A percentile compares a stretch with the other conserved stretches of the same genome.
Evolutionary conservation across 1,140 invertebrate genomes (phyloP).

Genomic region (Linepithema humile): DNA sequence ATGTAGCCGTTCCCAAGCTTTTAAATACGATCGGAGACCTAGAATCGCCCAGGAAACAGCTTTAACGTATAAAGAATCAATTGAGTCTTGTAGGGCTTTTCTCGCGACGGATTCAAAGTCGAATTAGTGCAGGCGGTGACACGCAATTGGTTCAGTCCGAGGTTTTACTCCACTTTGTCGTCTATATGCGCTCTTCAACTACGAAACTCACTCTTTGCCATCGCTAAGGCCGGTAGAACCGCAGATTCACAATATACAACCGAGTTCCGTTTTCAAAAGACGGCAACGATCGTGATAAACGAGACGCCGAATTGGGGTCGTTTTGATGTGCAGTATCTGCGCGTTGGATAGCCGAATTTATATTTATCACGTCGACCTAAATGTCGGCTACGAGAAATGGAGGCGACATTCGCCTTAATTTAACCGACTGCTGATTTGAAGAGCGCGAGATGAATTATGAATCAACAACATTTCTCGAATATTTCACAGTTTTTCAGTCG

Average conservation of each 20-base stretch:
- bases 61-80: constrained; percentile 12
- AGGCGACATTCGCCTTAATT: constrained; percentile 14
- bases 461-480: not conserved
- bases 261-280: constrained; percentile 49
- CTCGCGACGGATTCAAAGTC: constrained; percentile 37
- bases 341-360: constrained; percentile 20
- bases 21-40: not conserved
- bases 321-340: constrained; percentile 13
- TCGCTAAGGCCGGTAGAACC: constrained; percentile 7
- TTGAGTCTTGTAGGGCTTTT: constrained; percentile 29
- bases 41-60: not conserved
- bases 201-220: not conserved
- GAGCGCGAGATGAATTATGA: not conserved
- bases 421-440: not conserved
- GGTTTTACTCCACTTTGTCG: constrained; percentile 40
- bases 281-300: constrained; percentile 43
- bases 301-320: constrained; percentile 30
- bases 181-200: not conserved
- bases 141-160: constrained; percentile 41
- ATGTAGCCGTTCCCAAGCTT: not conserved
- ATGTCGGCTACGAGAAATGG: constrained; percentile 9
- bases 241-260: constrained; percentile 12
- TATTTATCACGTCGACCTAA: constrained; percentile 41
- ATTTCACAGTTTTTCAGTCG: not conserved
- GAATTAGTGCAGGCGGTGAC: constrained; percentile 36